Conservation (phyloP, 2,113 vertebrate genomes). For the Chunga burmeisteri region DNA sequence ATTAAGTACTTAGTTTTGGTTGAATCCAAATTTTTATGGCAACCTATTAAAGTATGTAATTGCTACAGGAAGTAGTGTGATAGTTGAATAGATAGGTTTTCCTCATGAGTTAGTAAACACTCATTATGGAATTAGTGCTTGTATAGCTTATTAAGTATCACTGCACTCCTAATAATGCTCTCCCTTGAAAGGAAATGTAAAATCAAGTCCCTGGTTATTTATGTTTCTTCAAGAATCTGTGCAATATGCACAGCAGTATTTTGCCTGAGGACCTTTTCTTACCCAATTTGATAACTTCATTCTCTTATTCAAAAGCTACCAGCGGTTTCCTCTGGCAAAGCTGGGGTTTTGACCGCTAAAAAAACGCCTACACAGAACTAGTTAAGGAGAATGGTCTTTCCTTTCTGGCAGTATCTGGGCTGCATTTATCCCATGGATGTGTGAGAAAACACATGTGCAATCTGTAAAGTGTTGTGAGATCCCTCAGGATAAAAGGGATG, state of each 20-base stretch:
- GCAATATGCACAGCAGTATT: not conserved
- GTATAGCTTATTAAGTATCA: not conserved
- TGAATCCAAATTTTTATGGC: conserved; percentile 6
- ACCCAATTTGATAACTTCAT: not conserved
- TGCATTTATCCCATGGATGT: not conserved
- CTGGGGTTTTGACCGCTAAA: not conserved
- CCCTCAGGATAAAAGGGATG: not conserved
- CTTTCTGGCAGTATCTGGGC: not conserved
- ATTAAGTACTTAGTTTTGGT: conserved; percentile 2
- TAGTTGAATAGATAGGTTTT: not conserved
- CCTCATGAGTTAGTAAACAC: not conserved
- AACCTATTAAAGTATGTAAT: conserved; percentile 12
- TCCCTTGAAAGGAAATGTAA: conserved; percentile 11
- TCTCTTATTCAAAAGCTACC: not conserved
- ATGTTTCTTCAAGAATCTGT: not conserved
- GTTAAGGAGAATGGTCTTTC: not conserved
- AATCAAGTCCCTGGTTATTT: not conserved
- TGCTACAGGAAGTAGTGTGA: not conserved
- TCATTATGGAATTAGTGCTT: conserved; percentile 33
- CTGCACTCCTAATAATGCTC: not conserved
- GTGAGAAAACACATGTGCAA: not conserved
- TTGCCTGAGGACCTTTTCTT: not conserved
- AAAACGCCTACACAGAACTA: not conserved
- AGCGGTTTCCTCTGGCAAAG: not conserved
- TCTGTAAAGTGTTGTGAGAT: not conserved